Percentiles rank a stretch among this genome's conserved stretches.
Conservation (phyloP, 1,140 invertebrate species). For the Protaetia brevitarsis region DNA sequence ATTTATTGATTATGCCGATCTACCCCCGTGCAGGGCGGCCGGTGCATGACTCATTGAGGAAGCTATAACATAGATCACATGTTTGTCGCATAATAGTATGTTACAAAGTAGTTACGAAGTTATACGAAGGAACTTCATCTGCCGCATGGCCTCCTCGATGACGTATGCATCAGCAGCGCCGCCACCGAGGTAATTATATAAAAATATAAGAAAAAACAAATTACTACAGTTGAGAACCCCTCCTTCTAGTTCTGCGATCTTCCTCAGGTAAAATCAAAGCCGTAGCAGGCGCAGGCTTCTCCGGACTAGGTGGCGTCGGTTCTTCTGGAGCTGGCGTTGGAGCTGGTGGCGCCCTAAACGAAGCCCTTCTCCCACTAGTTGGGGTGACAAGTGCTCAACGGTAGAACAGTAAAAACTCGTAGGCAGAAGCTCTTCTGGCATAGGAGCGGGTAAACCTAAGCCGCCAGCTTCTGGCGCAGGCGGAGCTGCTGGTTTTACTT, state of each 20-base stretch:
- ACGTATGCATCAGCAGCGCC: too few species aligned
- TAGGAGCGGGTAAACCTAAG: slow-evolving; percentile 61
- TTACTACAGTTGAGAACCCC: slow-evolving; percentile 77
- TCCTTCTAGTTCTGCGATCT: slow-evolving; percentile 66
- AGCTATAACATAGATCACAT: too few species aligned
- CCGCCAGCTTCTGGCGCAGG: slow-evolving; percentile 51
- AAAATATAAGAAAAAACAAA: slow-evolving; percentile 50
- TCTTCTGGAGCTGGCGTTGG: slow-evolving; percentile 49
- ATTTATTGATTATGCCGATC: too few species aligned
- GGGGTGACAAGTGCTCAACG: slow-evolving; percentile 43
- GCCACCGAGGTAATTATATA: too few species aligned
- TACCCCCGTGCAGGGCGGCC: too few species aligned
- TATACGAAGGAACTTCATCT: too few species aligned
- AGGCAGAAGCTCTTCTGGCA: slow-evolving; percentile 75
- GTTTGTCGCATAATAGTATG: too few species aligned
- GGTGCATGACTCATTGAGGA: too few species aligned
- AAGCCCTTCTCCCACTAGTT: slow-evolving; percentile 58
- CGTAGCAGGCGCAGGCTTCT: slow-evolving; percentile 49
- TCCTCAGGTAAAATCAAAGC: slow-evolving; percentile 63
- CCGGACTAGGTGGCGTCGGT: slow-evolving; percentile 54
- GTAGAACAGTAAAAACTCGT: slow-evolving; percentile 67
- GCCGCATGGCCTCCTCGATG: too few species aligned
- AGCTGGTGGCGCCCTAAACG: slow-evolving; percentile 59
- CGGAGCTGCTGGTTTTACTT: slow-evolving; percentile 55
- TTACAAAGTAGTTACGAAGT: too few species aligned